Evolutionary conservation across 2,797 vertebrate species (phyloP).

Genomic region (Halcyon leucocephala): DNA sequence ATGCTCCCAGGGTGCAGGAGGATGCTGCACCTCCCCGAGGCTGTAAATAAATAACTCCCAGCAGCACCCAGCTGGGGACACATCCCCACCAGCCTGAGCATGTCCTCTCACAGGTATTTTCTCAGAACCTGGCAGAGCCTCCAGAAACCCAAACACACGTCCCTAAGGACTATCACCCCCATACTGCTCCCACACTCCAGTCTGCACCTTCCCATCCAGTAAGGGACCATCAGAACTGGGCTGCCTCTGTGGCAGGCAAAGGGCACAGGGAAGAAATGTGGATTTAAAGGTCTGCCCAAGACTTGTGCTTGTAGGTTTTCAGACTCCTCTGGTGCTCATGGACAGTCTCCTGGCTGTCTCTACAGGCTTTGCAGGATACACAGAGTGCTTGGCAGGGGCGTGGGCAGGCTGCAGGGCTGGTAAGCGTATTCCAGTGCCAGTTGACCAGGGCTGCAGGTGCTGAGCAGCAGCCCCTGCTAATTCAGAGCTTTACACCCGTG

Average conservation of each 20-base stretch:
- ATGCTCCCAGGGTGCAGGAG: not conserved
- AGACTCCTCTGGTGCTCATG: not conserved
- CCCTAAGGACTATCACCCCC: not conserved
- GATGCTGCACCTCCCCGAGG: not conserved
- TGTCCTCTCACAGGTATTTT: not conserved
- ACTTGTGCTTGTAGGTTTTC: not conserved
- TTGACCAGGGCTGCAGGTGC: not conserved
- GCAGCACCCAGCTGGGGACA: not conserved
- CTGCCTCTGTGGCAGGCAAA: not conserved
- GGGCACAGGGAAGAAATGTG: accelerated
- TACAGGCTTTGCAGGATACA: not conserved
- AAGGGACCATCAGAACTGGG: not conserved
- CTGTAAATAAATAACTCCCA: not conserved
- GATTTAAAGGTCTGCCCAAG: not conserved
- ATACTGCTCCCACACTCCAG: not conserved
- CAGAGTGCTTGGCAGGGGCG: not conserved
- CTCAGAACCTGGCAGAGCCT: not conserved
- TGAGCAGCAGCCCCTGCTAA: not conserved
- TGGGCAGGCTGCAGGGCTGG: no score
- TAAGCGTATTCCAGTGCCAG: accelerated
- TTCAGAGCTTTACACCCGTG: not conserved
- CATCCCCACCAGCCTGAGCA: not conserved
- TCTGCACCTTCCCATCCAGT: not conserved
- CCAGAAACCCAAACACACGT: not conserved
- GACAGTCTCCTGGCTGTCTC: not conserved